Base-by-base conservation (phyloP, 2,888 invertebrate genomes). In the Tipula unca region DNA sequence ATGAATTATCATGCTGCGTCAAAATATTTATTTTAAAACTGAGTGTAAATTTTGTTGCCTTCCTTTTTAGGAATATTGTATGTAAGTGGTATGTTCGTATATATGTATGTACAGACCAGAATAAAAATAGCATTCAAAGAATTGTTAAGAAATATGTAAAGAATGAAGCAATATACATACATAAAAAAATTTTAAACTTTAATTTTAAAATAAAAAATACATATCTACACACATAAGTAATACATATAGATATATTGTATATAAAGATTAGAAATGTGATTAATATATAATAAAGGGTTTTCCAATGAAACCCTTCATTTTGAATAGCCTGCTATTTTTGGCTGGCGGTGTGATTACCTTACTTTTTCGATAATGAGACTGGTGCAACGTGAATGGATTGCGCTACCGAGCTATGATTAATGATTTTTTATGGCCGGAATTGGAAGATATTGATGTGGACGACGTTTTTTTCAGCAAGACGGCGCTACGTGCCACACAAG, bases 401-500 rank as follows among this genome's bases (percentile, higher is more conserved):
- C n/a, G n/a, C n/a, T n/a, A n/a, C n/a, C n/a, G n/a, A n/a, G n/a
- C n/a, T n/a, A n/a, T n/a, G n/a, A n/a, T n/a, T n/a, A n/a, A n/a
- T n/a, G n/a, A n/a, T n/a, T n/a, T n/a, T n/a, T n/a, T n/a, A n/a
- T n/a, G n/a, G n/a, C n/a, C n/a, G n/a, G n/a, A n/a, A n/a, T n/a
- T n/a, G n/a, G n/a, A n/a, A n/a, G n/a, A n/a, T n/a, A n/a, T n/a
- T n/a, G n/a, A n/a, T n/a, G n/a, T n/a, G n/a, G n/a, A n/a, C n/a
- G n/a, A n/a, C n/a, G n/a, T n/a, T n/a, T n/a, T 85, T 85, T 48
- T 39, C 84, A 84, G 39, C 84, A 84, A 35, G 48, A 85, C 39
- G 85, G 85, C 42, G 85, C 85, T 20, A 85, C 85, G 17, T 85
- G 85, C 85, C 85, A 85, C 48, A 85, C 48, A 25, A 48, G 29